Evolutionary conservation across 2,797 vertebrate genomes (phyloP), one percentile per base, ranked within the genome.

Genomic region (Dendrocincla tyrannina): DNA sequence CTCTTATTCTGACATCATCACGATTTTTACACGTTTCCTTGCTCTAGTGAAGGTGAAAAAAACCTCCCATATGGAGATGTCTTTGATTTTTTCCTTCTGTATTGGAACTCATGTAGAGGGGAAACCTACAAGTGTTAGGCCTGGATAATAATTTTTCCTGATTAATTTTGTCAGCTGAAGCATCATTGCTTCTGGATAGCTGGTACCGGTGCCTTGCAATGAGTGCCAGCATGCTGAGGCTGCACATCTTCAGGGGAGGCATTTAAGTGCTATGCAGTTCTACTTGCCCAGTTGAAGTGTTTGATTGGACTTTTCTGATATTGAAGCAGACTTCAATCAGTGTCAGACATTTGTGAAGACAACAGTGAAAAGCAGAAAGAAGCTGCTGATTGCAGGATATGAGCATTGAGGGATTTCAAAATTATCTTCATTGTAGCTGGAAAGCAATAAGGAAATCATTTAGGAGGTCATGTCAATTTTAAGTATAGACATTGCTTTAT

Each of bases 361-460:
- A 72, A 53, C 33, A 67, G 32, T 35, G 32, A 82, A 91, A 86
- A 82, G 32, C 15, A 53, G 52, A 52, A 44, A 59, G 37, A 91
- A 41, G 47, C 86, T 97, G 93, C 53, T 89, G 75, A 91, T 73
- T 93, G 41, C 28, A 81, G 35, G 58, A 82, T 59, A 95, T 52
- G 62, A 56, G 16, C 6, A 23, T 41, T 81, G 59, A 78, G 27
- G 17, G 24, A 66, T 75, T 90, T 87, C 8, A 28, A 64, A 93
- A 41, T 53, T 91, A 49, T 85, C 59, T 91, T 85, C 59, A 55
- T 73, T 88, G 72, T 81, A 91, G 56, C 76, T 85, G 27, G 49
- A 93, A 95, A 95, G 50, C 32, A 91, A 47, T 69, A 81, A 88
- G 77, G 62, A 90, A 84, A 91, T 92, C 9, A 82, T 95, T 95